phyloP scores from a whole-genome alignment of 1,140 invertebrate genomes.

The Drosophila bifasciata region DNA sequence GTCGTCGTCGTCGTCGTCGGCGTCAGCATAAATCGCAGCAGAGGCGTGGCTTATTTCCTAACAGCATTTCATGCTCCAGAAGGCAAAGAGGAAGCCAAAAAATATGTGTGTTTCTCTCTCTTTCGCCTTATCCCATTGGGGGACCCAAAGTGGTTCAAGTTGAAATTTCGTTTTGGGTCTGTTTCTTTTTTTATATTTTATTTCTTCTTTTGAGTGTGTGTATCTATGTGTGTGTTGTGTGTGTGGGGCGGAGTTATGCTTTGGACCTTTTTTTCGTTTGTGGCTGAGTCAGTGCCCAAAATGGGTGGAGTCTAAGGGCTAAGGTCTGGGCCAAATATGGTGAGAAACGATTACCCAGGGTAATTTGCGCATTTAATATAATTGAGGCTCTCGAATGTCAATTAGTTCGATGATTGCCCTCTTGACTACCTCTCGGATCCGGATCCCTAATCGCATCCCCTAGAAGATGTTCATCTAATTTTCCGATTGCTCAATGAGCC shows the following conservation, averaged over 20 bases:
- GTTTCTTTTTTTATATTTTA: constrained; percentile 32
- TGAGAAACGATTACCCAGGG: constrained; percentile 38
- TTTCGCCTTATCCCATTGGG: constrained; percentile 41
- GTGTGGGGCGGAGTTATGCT: constrained; percentile 66
- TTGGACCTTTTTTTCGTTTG: constrained; percentile 53
- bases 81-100: constrained; percentile 58
- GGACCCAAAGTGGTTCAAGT: constrained; percentile 42
- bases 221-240: constrained; percentile 29
- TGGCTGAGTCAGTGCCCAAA: constrained; percentile 54
- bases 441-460: background rate
- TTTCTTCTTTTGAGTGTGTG: constrained; percentile 35
- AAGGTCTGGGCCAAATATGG: constrained; percentile 17
- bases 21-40: constrained; percentile 62
- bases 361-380: constrained; percentile 54
- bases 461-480: constrained; percentile 39
- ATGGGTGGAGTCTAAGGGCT: constrained; percentile 52
- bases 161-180: constrained; percentile 46
- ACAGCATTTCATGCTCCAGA: constrained; percentile 57
- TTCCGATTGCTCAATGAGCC: constrained; percentile 60
- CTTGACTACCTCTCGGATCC: constrained; percentile 15
- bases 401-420: constrained; percentile 54
- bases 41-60: constrained; percentile 72
- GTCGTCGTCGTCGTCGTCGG: constrained; percentile 44
- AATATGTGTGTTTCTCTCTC: constrained; percentile 49
- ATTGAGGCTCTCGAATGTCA: constrained; percentile 45